phyloP scores from a whole-genome alignment of 2,797 vertebrate species.

The Sciurus carolinensis region DNA sequence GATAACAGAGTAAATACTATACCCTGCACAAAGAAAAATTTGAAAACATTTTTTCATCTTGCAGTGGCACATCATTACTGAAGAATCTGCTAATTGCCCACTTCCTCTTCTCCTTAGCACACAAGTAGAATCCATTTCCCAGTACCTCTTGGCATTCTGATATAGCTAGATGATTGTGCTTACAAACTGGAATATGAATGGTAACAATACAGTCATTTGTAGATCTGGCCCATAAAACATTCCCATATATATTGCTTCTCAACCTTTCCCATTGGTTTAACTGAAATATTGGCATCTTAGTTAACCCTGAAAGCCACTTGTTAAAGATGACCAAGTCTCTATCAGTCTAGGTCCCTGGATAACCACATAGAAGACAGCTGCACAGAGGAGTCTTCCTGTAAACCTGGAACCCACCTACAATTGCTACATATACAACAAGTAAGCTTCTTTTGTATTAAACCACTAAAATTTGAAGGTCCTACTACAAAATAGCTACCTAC shows the following conservation, averaged over 20 bases:
- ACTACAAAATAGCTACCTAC: not conserved
- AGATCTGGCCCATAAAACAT: not conserved
- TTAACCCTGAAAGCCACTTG: not conserved
- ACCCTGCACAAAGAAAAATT: not conserved
- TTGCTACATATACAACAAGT: not conserved
- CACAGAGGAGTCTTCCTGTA: not conserved
- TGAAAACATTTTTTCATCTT: not conserved
- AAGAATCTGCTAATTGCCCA: not conserved
- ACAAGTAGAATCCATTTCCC: not conserved
- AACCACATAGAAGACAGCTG: not conserved
- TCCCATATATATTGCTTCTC: not conserved
- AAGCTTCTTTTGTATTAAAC: not conserved
- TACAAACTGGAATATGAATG: not conserved
- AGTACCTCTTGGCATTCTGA: not conserved
- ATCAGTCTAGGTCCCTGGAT: not conserved
- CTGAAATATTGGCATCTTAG: not conserved
- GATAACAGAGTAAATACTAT: not conserved
- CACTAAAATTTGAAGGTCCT: conserved; percentile 3
- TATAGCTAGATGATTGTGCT: not conserved
- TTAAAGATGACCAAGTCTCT: not conserved
- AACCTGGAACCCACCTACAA: not conserved
- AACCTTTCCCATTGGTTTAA: not conserved
- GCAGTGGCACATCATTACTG: not conserved
- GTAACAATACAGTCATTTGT: not conserved
- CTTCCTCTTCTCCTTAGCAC: not conserved